Evolutionary conservation across 2,888 invertebrate genomes (phyloP), one percentile per base, ranked within the genome.

Genomic region (Caenorhabditis afra): DNA sequence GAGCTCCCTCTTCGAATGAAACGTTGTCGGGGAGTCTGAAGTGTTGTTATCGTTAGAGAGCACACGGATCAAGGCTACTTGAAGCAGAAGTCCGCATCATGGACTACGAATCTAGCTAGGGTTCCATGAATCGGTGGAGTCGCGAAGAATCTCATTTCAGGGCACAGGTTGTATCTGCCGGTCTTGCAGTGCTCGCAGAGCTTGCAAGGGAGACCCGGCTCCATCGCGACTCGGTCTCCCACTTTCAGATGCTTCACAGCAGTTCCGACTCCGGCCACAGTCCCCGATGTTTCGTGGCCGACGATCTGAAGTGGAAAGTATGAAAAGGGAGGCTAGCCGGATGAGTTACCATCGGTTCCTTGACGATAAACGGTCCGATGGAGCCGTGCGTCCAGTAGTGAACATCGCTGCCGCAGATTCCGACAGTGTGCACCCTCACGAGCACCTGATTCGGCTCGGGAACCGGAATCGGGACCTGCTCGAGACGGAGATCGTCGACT

Each of bases 361-460:
- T 93, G 0, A 97, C 93, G 37, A 96, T 92, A 90, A 96, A 97
- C 90, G 94, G 93, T 0, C 95, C 97, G 90, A 96, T 96, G 18
- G 93, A 91, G 11, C 97, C 97, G 81, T 94, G 92, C 41, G 93
- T 94, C 92, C 95, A 93, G 91, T 97, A 97, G 91, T 96, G 96
- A 5, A 98, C 95, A 91, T 98, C 97, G 20, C 93, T 93, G 0
- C 97, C 97, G 91, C 97, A 98, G 88, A 98, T 97, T n/a, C 97
- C 97, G 53, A 97, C 96, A 83, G 94, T 94, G 90, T 94, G 94
- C 94, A 97, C 96, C 84, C 82, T 81, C 10, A 84, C 65, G 3
- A 81, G 66, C 1, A 83, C 74, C 45, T 84, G 79, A 47, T 83
- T 68, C 1, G 74, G 55, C 8, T 52, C 59, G 4, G 83, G 81